Evolutionary conservation across 2,888 invertebrate genomes (phyloP), one percentile per base, ranked within the genome.

Genomic region (Ectobius pallidus): DNA sequence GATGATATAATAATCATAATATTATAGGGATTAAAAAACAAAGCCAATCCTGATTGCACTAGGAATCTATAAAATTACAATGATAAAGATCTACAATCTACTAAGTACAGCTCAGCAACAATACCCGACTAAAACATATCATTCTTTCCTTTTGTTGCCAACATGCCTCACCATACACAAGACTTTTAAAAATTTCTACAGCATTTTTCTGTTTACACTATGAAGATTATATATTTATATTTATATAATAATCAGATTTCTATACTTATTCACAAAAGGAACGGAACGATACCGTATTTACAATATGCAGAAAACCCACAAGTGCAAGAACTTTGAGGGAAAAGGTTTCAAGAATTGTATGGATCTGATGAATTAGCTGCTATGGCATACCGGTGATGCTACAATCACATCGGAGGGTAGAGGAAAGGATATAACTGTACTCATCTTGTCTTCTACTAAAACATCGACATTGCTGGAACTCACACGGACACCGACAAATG

Each of bases 261-360:
- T 72, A 76, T 75, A 75, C 77, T 73, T 77, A 77, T 77, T 77
- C 77, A 76, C 75, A 77, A 75, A 76, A 77, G 75, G 75, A 75
- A 75, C 74, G 73, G 75, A 77, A 74, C 74, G 75, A 70, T 73
- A 76, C 75, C 74, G 58, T 76, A 75, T 75, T 74, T 76, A 75
- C 75, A 76, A 63, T 46, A 65, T 58, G 71, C 52, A 61, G 73
- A 74, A 75, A 73, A 75, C 72, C 73, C 73, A 73, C 76, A 73
- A 72, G 75, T 63, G 63, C 63, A 71, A 65, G 39, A 63, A 55
- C 52, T 63, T 46, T 25, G 27, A 44, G 46, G 46, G 46, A 65
- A 46, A 27, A 46, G 14, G 11, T 22, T 42, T 34, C 7, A 44
- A 42, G 65, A 42, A 32, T n/a, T 65, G 44, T 27, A 4, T 46